Evolutionary conservation across 2,113 vertebrate species (phyloP), one percentile per base, ranked within the genome.

Genomic region (Romanogobio albipinnatus): DNA sequence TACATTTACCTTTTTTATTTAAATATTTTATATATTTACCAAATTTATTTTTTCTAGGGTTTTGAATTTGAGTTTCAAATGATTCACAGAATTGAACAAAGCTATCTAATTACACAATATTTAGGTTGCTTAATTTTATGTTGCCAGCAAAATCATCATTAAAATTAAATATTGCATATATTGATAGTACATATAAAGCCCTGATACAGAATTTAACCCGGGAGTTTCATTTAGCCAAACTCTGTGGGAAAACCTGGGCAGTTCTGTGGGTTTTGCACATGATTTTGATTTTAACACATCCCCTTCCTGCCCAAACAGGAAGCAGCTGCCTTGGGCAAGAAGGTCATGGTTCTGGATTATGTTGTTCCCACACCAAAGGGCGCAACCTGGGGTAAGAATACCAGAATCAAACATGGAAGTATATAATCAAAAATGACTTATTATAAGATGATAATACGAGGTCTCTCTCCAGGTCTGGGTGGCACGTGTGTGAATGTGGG

Each of bases 401-500:
- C 15, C 4, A 1, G 1, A 62, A 14, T n/a, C 29, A 33, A 17
- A 58, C 75, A 33, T 56, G 4, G 45, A 14, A 3, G 33, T 22
- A 2, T 17, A 26, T 66, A 75, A 51, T 51, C 19, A 74, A 74
- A 24, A 7, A 24, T 74, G 1, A 36, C 49, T 1, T 64, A 43
- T 58, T 88, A 49, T 9, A 29, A 29, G 73, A 49, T 29, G 6
- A 15, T 29, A 9, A 51, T 76, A 5, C 26, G 47, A 26, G 24
- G 74, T 76, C 2, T 76, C 77, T 10, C 74, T 84, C 33, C 89
- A 99, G 98, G 98, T 85, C 96, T 99, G 1, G 98, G 97, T 3
- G 98, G 98, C 33, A 99, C 98, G 0, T 99, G 98, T 84, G 98
- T 99, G 45, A 99, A 99, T 8, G 97, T 99, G 4, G 98, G 98